A percentile compares a stretch with the other conserved stretches of the same genome.
phyloP scores from a whole-genome alignment of 2,888 invertebrate genomes.

The Salticus scenicus region DNA sequence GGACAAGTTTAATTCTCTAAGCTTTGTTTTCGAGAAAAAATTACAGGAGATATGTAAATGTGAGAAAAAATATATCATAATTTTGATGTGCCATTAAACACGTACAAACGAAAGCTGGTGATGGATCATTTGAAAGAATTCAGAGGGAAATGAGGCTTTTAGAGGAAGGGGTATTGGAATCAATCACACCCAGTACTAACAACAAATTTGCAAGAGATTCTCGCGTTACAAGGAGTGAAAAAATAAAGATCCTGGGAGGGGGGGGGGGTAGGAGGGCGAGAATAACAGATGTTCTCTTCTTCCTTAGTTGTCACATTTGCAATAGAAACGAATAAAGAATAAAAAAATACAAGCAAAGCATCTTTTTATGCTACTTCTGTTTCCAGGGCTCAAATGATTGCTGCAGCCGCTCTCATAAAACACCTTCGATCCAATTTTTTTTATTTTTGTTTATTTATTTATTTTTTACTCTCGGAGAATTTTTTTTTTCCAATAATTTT shows the following conservation, averaged over 20 bases:
- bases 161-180: conserved; percentile 4
- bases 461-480: background rate
- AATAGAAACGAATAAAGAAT: conserved; percentile 67
- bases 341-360: conserved; percentile 59
- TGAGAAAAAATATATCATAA: conserved; percentile 2
- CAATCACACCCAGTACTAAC: conserved; percentile 34
- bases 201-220: conserved; percentile 34
- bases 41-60: background rate
- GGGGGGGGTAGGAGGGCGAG: conserved; percentile 9
- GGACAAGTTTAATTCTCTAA: background rate
- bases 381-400: conserved; percentile 65
- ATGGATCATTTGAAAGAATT: conserved; percentile 15
- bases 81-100: conserved; percentile 17
- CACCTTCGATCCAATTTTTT: conserved; percentile 64
- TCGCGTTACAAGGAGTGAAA: conserved; percentile 33
- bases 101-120: conserved; percentile 9
- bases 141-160: conserved; percentile 15
- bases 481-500: conserved; percentile 35
- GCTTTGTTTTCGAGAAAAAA: background rate
- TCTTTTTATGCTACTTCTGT: conserved; percentile 64
- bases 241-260: conserved; percentile 16
- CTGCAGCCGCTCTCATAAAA: conserved; percentile 69
- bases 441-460: conserved; percentile 20
- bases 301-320: conserved; percentile 67
- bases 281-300: conserved; percentile 65